Base-by-base conservation (phyloP, 2,797 vertebrate species). In the Pipistrellus pygmaeus region DNA sequence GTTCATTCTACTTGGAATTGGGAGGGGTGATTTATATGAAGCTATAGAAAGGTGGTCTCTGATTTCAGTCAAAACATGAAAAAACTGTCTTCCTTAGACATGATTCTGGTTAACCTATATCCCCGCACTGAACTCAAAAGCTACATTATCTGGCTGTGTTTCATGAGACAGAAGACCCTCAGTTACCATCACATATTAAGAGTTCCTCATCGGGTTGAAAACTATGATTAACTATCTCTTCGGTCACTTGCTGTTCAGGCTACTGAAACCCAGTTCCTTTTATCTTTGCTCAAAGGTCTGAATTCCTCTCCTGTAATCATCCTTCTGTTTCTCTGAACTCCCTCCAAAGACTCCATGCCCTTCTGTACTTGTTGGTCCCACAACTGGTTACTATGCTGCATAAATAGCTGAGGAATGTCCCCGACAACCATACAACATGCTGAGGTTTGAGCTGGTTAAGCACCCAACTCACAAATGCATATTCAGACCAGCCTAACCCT, bases 271-370 rank as follows among this genome's bases (percentile, higher is more conserved):
- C 82, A 21, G 8, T n/a, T 77, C 60, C 76, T 87, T 95, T 92
- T 81, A 93, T 83, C 64, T 97, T 91, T 94, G 73, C 53, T 95
- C 75, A 78, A 44, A 92, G 75, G 62, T 90, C 88, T 92, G 77
- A 73, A 90, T 95, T 95, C 53, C 78, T 94, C 12, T 71, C 27
- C 73, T 94, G 86, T 88, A 95, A 83, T 94, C 76, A 92, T 64
- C 57, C 13, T 62, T 73, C n/a, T n/a, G 18, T 64, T 73, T 87
- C 87, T 95, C 90, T 96, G 91, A 95, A 94, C 75, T 94, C 20
- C 35, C 60, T 95, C 93, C 75, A 88, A 90, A 55, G 35, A 32
- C 53, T 85, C 71, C 55, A 8, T 6, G 44, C 6, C n/a, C 72
- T 93, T 78, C 51, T 73, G 71, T 10, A 18, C 35, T 55, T n/a